Percentiles rank a stretch among this genome's conserved stretches.
These are phyloP conservation scores for Clinocottus analis DNA, from an alignment of 2,113 vertebrate genomes.

Conservation along the genomic window DNA sequence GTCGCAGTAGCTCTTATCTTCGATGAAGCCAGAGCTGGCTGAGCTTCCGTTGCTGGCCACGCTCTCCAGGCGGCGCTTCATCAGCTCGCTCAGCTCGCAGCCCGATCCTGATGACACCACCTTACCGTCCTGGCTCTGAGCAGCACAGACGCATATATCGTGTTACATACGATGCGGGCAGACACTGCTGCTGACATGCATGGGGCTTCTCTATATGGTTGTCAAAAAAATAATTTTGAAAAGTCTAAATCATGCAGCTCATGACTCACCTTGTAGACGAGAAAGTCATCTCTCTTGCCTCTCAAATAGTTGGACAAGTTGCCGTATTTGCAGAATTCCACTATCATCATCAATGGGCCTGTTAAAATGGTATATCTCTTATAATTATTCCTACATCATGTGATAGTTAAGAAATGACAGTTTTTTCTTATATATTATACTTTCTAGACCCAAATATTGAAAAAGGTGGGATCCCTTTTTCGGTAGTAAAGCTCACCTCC, in stretches of 20 bases:
- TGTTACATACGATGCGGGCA: conserved; percentile 8
- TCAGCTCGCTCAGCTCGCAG: conserved; percentile 89
- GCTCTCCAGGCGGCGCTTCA: conserved; percentile 92
- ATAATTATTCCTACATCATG: neutral
- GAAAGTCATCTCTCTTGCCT: conserved; percentile 90
- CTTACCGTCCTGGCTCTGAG: conserved; percentile 87
- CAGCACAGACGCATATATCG: conserved; percentile 6
- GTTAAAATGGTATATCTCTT: conserved; percentile 10
- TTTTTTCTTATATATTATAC: neutral
- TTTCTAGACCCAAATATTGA: neutral
- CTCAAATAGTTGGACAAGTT: conserved; percentile 93
- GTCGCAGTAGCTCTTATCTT: conserved; percentile 97
- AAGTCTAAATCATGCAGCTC: neutral
- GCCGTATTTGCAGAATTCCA: conserved; percentile 96
- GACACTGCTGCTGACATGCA: neutral
- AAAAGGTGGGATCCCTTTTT: neutral
- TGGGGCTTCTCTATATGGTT: neutral
- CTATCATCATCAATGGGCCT: conserved; percentile 96
- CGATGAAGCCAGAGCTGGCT: conserved; percentile 94
- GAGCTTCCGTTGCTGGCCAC: conserved; percentile 95
- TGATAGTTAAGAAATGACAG: neutral
- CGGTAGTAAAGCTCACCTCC: conserved; percentile 85
- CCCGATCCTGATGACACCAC: conserved; percentile 83
- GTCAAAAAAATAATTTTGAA: neutral
- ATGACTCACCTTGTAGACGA: conserved; percentile 89